These are phyloP conservation scores for Candidula unifasciata DNA, from an alignment of 2,888 invertebrate genomes.

Conservation along the genomic window DNA sequence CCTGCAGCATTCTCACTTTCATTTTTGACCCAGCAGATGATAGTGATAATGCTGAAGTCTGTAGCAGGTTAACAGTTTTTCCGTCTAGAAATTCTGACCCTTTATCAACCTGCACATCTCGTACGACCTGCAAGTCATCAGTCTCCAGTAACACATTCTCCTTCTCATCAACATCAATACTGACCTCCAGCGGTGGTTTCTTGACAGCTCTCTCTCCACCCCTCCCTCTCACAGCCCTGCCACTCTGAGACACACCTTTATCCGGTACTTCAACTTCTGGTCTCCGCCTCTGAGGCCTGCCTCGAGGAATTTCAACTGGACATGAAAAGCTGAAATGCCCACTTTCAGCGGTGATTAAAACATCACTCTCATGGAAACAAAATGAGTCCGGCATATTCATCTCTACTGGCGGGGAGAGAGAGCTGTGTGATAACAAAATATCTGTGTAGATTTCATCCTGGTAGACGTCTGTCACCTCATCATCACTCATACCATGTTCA, in stretches of 20 bases:
- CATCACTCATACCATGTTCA: neutral
- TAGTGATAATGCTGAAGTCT: neutral
- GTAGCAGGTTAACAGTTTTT: neutral
- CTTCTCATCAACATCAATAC: neutral
- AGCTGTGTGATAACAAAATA: neutral
- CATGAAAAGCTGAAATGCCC: neutral
- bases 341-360: neutral
- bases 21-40: neutral
- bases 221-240: neutral
- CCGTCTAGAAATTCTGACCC: too few relatives aligned
- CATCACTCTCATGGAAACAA: too few relatives aligned
- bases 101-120: too few relatives aligned
- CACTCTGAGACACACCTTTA: neutral
- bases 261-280: neutral
- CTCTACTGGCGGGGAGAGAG: neutral
- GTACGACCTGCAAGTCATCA: too few relatives aligned
- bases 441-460: neutral
- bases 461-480: neutral
- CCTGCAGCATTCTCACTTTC: neutral
- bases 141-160: neutral
- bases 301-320: constrained; percentile 32
- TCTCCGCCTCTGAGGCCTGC: constrained; percentile 25
- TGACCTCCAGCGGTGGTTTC: neutral
- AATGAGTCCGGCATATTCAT: neutral
- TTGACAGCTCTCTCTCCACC: neutral